Base-by-base conservation (phyloP, 2,797 vertebrate genomes). In the Hemitrygon akajei region DNA sequence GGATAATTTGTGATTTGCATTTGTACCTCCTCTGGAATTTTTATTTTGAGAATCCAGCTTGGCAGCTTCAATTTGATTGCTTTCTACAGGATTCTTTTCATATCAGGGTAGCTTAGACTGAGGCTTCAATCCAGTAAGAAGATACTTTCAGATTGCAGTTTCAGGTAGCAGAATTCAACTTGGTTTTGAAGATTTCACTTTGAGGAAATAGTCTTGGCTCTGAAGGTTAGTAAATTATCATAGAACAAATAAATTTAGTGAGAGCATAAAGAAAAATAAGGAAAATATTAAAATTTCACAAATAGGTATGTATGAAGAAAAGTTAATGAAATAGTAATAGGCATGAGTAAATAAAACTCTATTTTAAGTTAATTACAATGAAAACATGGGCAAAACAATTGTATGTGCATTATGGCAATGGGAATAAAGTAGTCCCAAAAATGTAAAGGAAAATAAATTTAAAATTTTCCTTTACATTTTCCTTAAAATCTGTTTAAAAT, bases 111-210 rank as follows among this genome's bases (percentile, higher is more conserved):
- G 86, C 30, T n/a, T 89, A 66, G 86, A 89, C 86, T 89, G 63
- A 30, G 86, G 30, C 60, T 89, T 6, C 34, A 60, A 89, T 66
- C 30, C 60, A 89, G n/a, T 66, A 89, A 22, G 30, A 89, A 69
- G 86, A 89, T n/a, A 66, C 86, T 89, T 30, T 89, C 86, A 89
- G 16, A 89, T 66, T 89, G 86, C 86, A 89, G 60, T 66, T 89
- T 66, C 86, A 66, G 86, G 25, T 87, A 89, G 86, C 47, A 89
- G 58, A 89, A 66, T 37, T 89, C 86, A 63, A 63, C 58, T n/a
- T 4, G 47, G 84, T 25, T 16, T 89, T n/a, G 86, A 63, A 89
- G 86, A 66, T 66, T 34, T 86, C 66, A 84, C 86, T 66, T 89
- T 89, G 86, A 89, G 86, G 56, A 56, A 89, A 89, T 63, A 71